Conservation (phyloP, 1,140 invertebrate species). For the Mycetomoellerius zeteki region DNA sequence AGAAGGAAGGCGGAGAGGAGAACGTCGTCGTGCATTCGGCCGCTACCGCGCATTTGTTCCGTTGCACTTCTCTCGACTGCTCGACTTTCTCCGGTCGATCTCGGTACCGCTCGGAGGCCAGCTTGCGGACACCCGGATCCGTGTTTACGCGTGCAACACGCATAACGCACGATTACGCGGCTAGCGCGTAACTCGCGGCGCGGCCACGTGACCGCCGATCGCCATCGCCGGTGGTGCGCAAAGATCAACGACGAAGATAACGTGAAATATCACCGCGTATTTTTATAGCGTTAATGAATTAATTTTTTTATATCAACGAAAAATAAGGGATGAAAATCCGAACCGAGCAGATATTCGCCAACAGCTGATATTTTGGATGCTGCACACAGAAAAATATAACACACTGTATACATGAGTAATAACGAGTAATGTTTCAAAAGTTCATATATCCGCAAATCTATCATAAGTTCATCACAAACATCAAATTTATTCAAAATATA, state of each 20-base stretch:
- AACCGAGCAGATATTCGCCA: background rate
- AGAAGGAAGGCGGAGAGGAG: background rate
- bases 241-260: conserved; percentile 19
- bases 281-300: background rate
- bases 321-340: background rate
- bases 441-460: too few relatives aligned
- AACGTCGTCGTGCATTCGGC: background rate
- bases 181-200: conserved; percentile 29
- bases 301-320: background rate
- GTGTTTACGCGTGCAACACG: conserved; percentile 70
- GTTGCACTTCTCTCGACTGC: conserved; percentile 50
- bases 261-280: background rate
- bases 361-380: background rate
- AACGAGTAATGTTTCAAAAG: too few relatives aligned
- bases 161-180: conserved; percentile 48
- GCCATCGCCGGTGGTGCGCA: conserved; percentile 1
- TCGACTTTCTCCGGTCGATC: conserved; percentile 71
- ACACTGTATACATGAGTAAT: too few relatives aligned
- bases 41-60: conserved; percentile 19
- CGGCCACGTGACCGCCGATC: conserved; percentile 11
- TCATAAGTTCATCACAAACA: too few relatives aligned
- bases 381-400: too few relatives aligned
- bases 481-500: too few relatives aligned
- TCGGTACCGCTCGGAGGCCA: conserved; percentile 10
- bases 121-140: conserved; percentile 4